These are phyloP conservation scores for Zaprionus ornatus DNA, from an alignment of 1,140 invertebrate species.

Conservation along the genomic window DNA sequence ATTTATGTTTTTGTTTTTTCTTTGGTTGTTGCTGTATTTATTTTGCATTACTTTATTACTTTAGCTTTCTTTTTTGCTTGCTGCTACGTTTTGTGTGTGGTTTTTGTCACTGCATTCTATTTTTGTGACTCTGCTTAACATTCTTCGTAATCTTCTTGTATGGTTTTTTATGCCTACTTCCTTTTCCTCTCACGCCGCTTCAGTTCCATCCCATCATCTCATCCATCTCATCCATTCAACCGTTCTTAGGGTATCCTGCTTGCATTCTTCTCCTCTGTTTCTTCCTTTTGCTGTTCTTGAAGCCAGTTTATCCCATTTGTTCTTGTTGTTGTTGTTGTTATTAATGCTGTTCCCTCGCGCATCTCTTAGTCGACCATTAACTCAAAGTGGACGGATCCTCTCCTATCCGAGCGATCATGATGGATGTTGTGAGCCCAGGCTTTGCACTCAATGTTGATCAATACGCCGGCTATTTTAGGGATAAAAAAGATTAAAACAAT, in stretches of 20 bases:
- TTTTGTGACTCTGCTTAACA: constrained; percentile 41
- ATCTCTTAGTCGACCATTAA: constrained; percentile 94
- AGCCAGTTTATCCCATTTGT: constrained; percentile 25
- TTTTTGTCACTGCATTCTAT: constrained; percentile 48
- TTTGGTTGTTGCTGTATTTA: constrained; percentile 81
- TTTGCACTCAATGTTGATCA: constrained; percentile 98
- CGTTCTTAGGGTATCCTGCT: not conserved
- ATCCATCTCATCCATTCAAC: not conserved
- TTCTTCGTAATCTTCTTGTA: constrained; percentile 28
- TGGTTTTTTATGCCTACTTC: constrained; percentile 8
- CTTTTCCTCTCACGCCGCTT: not conserved
- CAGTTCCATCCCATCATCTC: not conserved
- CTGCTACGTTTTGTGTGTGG: constrained; percentile 63
- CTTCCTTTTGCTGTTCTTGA: constrained; percentile 10
- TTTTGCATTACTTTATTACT: constrained; percentile 53
- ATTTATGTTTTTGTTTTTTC: constrained; percentile 60
- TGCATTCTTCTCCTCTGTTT: not conserved
- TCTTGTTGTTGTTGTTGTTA: constrained; percentile 21
- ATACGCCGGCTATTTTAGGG: constrained; percentile 89
- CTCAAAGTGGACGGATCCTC: constrained; percentile 97
- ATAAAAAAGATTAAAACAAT: not conserved
- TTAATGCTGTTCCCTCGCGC: constrained; percentile 28
- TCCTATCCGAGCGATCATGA: constrained; percentile 93
- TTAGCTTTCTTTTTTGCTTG: constrained; percentile 61
- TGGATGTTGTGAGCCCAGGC: constrained; percentile 97